A percentile compares a stretch with the other conserved stretches of the same genome.
Evolutionary conservation across 2,113 vertebrate genomes (phyloP).

Genomic region (Polypterus senegalus): DNA sequence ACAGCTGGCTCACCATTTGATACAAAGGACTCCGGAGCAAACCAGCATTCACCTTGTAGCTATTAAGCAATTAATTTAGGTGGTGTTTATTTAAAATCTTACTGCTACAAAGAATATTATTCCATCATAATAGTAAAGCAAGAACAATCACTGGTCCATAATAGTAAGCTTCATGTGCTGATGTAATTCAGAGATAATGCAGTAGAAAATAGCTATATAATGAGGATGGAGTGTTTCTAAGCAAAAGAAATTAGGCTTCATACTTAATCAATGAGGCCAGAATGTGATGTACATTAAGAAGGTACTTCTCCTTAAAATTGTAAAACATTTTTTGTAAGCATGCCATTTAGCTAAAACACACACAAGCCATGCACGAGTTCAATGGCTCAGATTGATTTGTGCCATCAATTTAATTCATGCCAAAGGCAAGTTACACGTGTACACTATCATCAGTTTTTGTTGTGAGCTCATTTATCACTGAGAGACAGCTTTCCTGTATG

Average conservation of each 20-base stretch:
- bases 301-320: neutral
- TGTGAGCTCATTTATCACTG: conserved; percentile 27
- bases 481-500: conserved; percentile 11
- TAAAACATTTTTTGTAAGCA: conserved; percentile 2
- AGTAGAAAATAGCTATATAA: neutral
- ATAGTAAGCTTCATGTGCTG: too few species aligned
- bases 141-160: too few species aligned
- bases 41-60: too few species aligned
- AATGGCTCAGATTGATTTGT: conserved; percentile 10
- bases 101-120: too few species aligned
- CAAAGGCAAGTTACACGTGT: conserved; percentile 8
- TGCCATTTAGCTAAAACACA: conserved; percentile 18
- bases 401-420: conserved; percentile 9
- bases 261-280: conserved; percentile 25
- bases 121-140: too few species aligned
- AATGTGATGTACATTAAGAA: conserved; percentile 20
- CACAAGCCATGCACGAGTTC: neutral
- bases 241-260: conserved; percentile 19
- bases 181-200: neutral
- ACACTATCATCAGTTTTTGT: conserved; percentile 20
- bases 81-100: too few species aligned
- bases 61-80: too few species aligned
- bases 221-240: conserved; percentile 2
- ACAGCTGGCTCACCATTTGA: too few species aligned
- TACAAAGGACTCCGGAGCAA: too few species aligned